Evolutionary conservation across 2,888 invertebrate species (phyloP), one percentile per base, ranked within the genome.

Genomic region (Trachelus iudaicus): DNA sequence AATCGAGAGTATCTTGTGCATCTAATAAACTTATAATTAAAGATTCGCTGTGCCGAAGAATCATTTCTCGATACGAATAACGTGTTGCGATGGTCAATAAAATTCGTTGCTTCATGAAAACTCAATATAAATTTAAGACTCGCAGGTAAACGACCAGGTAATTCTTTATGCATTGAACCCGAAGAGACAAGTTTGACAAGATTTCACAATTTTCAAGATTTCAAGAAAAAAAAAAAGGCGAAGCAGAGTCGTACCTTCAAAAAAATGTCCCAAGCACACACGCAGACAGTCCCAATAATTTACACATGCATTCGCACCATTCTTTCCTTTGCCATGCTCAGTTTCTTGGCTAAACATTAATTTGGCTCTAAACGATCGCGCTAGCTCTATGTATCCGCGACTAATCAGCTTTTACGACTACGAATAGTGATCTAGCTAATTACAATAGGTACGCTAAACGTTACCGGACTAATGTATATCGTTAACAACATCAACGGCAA

Each of bases 401-500:
- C 40, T 15, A 56, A 56, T 56, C 40, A 56, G 23, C 40, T 56
- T 56, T 15, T 15, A 56, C 40, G 9, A 23, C 40, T 23, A 56
- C 40, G 23, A 56, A 56, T 23, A 56, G 40, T 23, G 40, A 56
- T 56, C n/a, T 23, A 1, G 23, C 40, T 80, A 74, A 82, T 81
- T 83, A 82, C 82, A 80, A 81, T 80, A 82, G 77, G 82, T 75
- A 33, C 33, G 83, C 75, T 75, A 79, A 15, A 33, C 81, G 81
- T 76, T 6, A 77, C 74, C 69, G 77, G 71, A 4, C 79, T 87
- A 89, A 71, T 75, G 77, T 80, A 87, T 87, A 90, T 83, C 82
- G 84, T 89, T 89, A 91, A 90, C 89, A 91, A 91, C 91, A 91
- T 90, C 88, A 91, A 91, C 91, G 90, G 88, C 91, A 91, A 91